Conservation (phyloP, 2,888 invertebrate genomes). For the Lypha dubia region DNA sequence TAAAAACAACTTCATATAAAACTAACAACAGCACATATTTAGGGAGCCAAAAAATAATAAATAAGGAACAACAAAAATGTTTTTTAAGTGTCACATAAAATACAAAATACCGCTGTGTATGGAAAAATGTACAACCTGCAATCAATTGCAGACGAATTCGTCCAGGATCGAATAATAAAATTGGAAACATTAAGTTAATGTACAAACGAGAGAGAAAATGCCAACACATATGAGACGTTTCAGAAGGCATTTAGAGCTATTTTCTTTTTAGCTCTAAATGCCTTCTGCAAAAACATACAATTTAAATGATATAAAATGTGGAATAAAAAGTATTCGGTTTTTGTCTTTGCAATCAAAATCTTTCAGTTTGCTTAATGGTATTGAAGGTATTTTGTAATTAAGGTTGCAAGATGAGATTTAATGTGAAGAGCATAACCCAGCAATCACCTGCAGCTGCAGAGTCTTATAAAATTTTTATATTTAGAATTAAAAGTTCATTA, state of each 20-base stretch:
- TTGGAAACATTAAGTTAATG: background rate
- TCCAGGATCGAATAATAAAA: constrained; percentile 34
- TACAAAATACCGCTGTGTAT: constrained; percentile 56
- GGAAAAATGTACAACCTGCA: constrained; percentile 55
- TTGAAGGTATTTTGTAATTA: constrained; percentile 49
- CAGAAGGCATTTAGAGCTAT: background rate
- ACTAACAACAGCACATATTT: constrained; percentile 45
- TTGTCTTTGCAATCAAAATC: constrained; percentile 15
- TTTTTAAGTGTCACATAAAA: constrained; percentile 71
- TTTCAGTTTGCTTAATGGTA: constrained; percentile 25
- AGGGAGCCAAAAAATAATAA: constrained; percentile 45
- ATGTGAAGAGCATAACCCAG: background rate
- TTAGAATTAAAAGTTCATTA: too few relatives aligned
- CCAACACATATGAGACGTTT: background rate
- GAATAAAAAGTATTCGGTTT: constrained; percentile 27
- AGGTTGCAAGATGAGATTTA: background rate
- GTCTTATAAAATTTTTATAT: background rate
- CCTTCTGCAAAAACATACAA: background rate
- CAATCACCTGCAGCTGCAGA: background rate
- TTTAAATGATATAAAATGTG: constrained; percentile 37
- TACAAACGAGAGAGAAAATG: background rate
- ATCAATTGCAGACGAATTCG: constrained; percentile 67
- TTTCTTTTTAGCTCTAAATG: too few relatives aligned
- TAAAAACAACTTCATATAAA: constrained; percentile 66
- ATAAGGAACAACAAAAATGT: constrained; percentile 18